Base-by-base conservation (phyloP, 2,113 vertebrate species). In the Apaloderma vittatum region DNA sequence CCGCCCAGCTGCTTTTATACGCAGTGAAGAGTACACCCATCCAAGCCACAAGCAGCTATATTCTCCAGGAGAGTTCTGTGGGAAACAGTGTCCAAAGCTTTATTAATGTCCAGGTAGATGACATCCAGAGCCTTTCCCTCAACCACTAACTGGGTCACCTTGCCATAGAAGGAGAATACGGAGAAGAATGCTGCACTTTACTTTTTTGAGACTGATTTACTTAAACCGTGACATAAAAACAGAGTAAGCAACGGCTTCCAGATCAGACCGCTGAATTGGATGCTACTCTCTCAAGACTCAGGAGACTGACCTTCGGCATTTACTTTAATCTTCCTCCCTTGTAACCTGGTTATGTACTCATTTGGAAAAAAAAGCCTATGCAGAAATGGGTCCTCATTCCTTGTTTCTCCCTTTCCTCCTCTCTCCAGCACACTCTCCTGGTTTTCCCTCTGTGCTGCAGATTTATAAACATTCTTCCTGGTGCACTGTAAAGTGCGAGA, bases 251-350 rank as follows among this genome's bases (percentile, higher is more conserved):
- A 70, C 71, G 17, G 10, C 36, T 81, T 85, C 32, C 37, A 66
- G 29, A 34, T 51, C 23, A 75, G 32, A n/a, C 26, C 2, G 0
- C 19, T n/a, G 22, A 5, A 40, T 66, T 62, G 0, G 0, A 36
- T 49, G 24, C 55, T 71, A 74, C 63, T 57, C 22, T 37, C 27
- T 85, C 20, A 71, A 54, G 23, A 57, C 11, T 81, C 36, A 43
- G 46, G 19, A 94, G 15, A 15, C 63, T 81, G 46, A 77, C 9
- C 19, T 85, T 85, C 36, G 45, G 12, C 30, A 63, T 61, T 82
- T 57, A n/a, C 62, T 59, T 10, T 40, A 22, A 52, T 62, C 73
- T 83, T 59, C 46, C 88, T 77, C 34, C 18, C 16, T 57, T n/a
- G 9, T 40, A 67, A 51, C n/a, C 43, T 59, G 55, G 5, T 43